Base-by-base conservation (phyloP, 2,797 vertebrate genomes). In the Sebastes nivosus region DNA sequence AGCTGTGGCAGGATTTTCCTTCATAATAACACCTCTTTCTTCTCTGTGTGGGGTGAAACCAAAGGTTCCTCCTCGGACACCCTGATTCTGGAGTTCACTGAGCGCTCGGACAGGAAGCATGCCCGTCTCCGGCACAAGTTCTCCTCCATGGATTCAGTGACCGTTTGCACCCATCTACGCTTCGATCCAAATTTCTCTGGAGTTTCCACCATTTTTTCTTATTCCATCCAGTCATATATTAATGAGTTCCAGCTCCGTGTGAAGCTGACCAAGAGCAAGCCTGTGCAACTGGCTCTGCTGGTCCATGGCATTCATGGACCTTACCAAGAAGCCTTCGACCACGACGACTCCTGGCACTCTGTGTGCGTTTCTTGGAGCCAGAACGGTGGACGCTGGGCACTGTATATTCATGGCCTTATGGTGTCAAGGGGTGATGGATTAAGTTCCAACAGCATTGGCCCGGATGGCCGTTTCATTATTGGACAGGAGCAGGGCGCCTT, bases 181-280 rank as follows among this genome's bases (percentile, higher is more conserved):
- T 93, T 96, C 9, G 75, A 94, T 87, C 85, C 57, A 27, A 80
- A 77, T 67, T 88, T 83, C 83, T 78, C 75, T 22, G 94, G 95
- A 88, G 52, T 87, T 91, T 96, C 90, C 87, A 95, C 92, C 50
- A 85, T 96, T 55, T 96, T 96, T 83, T 96, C 95, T 66, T 96
- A 96, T 87, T 94, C 95, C 86, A 85, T 88, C 67, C 50, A 32
- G 52, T 90, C 91, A 68, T 90, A 87, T 71, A 89, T 90, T 81
- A 93, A 95, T 79, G 95, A 95, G 80, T 95, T 96, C 87, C 95
- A 96, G 90, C 95, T 96, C 63, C 89, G 88, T 29, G 94, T 90
- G 11, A 92, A 78, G n/a, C 74, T 95, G 77, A 80, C 72, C 65
- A 76, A 52, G 59, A 86, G 86, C n/a, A 80, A 87, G 42, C 76